Percentiles rank a stretch among this genome's conserved stretches.
Conservation (phyloP, 2,113 vertebrate genomes). For the Corythaixoides concolor region DNA sequence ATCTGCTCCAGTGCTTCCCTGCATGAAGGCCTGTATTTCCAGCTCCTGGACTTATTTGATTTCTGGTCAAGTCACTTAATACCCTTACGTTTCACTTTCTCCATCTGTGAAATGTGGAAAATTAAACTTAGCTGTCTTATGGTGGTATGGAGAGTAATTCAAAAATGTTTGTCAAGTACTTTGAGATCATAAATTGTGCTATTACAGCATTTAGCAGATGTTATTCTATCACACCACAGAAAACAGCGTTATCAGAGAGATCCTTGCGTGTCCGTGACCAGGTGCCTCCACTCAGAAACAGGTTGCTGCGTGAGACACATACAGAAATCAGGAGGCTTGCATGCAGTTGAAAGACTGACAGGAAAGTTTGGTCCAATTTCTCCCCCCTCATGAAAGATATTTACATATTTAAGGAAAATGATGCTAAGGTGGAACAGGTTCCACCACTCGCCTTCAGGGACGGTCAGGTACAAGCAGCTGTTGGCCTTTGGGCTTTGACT, state of each 20-base stretch:
- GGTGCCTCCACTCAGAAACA: not conserved
- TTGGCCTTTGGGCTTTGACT: not conserved
- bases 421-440: not conserved
- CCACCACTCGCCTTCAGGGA: not conserved
- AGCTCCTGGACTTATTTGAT: not conserved
- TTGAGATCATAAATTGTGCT: not conserved
- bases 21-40: not conserved
- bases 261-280: accelerated
- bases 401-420: not conserved
- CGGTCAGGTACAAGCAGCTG: accelerated
- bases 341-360: not conserved
- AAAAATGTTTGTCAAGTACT: slow-evolving; percentile 6
- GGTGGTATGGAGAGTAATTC: not conserved
- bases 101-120: not conserved
- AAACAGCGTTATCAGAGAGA: not conserved
- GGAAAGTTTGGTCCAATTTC: not conserved
- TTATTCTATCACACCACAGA: not conserved
- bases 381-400: not conserved
- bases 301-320: not conserved
- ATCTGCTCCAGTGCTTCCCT: not conserved
- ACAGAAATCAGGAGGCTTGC: not conserved
- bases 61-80: slow-evolving; percentile 22
- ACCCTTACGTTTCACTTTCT: not conserved
- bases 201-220: not conserved
- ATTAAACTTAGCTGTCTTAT: not conserved